phyloP scores from a whole-genome alignment of 2,888 invertebrate genomes.

The Lasioglossum marginatum region DNA sequence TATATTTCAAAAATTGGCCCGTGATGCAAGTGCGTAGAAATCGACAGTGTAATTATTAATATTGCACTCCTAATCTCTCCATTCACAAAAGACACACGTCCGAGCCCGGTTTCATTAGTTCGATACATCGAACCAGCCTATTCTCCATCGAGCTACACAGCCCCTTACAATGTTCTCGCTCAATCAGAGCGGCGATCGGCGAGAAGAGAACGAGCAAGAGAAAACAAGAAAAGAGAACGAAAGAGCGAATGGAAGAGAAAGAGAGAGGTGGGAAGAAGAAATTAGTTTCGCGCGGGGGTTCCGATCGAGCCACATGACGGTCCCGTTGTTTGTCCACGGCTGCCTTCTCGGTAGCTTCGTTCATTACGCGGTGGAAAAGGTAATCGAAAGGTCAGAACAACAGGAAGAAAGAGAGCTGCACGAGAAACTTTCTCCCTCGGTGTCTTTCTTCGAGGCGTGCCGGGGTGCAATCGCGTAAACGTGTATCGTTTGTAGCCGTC shows the following conservation, averaged over 20 bases:
- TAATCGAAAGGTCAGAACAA: conserved; percentile 10
- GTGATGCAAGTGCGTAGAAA: not conserved
- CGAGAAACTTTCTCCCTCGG: conserved; percentile 48
- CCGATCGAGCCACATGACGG: conserved; percentile 24
- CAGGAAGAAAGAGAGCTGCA: not conserved
- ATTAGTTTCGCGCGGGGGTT: conserved; percentile 40
- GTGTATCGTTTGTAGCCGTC: conserved; percentile 72
- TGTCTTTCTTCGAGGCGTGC: conserved; percentile 41
- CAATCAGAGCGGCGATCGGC: conserved; percentile 22
- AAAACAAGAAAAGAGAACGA: not conserved
- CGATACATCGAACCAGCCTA: conserved; percentile 5
- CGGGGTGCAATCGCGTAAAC: conserved; percentile 66
- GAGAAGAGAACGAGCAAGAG: not conserved
- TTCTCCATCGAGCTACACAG: not conserved
- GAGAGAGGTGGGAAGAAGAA: conserved; percentile 1
- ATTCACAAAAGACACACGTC: not conserved
- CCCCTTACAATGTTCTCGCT: conserved; percentile 15
- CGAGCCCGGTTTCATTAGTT: not conserved
- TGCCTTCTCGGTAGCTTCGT: conserved; percentile 68
- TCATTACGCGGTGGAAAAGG: conserved; percentile 51
- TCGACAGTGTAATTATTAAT: not conserved
- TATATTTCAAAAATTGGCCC: not conserved
- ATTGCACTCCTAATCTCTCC: not conserved
- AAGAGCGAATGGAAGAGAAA: not conserved
- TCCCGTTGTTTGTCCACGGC: conserved; percentile 38